Evolutionary conservation across 1,140 invertebrate genomes (phyloP).

Genomic region (Heliconius nattereri): DNA sequence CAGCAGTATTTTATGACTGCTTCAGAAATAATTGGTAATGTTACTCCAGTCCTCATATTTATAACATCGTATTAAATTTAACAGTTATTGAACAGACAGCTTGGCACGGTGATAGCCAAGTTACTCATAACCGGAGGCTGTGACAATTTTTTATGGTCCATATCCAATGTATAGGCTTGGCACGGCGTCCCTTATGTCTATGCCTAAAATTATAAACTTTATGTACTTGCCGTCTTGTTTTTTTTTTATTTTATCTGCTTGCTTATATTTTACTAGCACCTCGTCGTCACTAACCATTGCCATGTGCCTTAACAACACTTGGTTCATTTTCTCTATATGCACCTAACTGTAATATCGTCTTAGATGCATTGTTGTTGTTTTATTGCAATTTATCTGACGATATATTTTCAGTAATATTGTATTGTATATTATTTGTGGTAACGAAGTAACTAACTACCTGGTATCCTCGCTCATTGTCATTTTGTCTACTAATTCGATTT

Average conservation of each 20-base stretch:
- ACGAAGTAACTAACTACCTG: too few relatives aligned
- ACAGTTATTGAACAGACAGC: slow-evolving; percentile 2
- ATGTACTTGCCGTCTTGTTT: neutral
- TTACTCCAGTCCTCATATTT: neutral
- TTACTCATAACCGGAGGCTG: slow-evolving; percentile 4
- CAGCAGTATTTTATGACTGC: neutral
- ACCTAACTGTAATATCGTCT: neutral
- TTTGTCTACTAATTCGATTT: neutral
- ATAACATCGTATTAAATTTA: neutral
- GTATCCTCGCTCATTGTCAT: neutral
- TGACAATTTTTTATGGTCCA: slow-evolving; percentile 1
- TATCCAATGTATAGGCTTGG: slow-evolving; percentile 1
- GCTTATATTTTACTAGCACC: too few relatives aligned
- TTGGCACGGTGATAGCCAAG: slow-evolving; percentile 4
- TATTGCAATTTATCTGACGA: neutral
- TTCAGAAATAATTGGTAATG: neutral
- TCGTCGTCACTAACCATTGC: too few relatives aligned
- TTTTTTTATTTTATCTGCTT: neutral
- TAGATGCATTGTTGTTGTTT: neutral
- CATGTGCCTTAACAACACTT: too few relatives aligned
- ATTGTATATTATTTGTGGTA: too few relatives aligned
- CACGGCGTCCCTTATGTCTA: neutral
- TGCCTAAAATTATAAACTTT: slow-evolving; percentile 1
- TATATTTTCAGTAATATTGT: too few relatives aligned
- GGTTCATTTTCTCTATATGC: too few relatives aligned